phyloP scores from a whole-genome alignment of 2,113 vertebrate species.

The Esox niger region DNA sequence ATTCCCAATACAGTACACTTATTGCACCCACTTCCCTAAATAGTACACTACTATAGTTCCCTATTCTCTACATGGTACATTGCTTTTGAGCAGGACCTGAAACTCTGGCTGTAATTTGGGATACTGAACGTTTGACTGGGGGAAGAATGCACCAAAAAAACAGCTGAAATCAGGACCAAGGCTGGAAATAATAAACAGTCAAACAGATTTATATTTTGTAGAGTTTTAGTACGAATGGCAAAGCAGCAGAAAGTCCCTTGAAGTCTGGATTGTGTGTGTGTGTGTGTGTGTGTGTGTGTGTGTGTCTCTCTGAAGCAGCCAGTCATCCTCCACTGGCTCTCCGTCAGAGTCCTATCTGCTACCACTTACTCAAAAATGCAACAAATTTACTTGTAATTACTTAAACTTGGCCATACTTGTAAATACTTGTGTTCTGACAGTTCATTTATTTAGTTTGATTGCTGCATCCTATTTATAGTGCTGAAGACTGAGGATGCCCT shows the following conservation, averaged over 20 bases:
- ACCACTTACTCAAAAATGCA: conserved; percentile 78
- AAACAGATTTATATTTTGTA: conserved; percentile 29
- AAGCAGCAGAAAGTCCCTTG: conserved; percentile 38
- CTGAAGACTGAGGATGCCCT: conserved; percentile 37
- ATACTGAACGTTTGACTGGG: too few species aligned
- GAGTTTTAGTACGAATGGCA: conserved; percentile 37
- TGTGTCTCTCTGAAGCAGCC: conserved; percentile 52
- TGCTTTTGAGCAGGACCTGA: too few species aligned
- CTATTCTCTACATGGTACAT: too few species aligned
- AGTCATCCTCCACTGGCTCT: conserved; percentile 53
- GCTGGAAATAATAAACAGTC: conserved; percentile 5
- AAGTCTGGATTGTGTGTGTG: conserved; percentile 49
- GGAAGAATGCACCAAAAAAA: neutral
- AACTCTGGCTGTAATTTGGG: too few species aligned
- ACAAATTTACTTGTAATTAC: conserved; percentile 76
- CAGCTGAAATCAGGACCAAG: neutral
- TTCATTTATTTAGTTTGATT: conserved; percentile 82
- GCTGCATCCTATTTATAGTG: conserved; percentile 69
- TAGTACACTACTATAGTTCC: too few species aligned
- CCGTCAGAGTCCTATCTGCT: conserved; percentile 70
- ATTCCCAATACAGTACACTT: too few species aligned
- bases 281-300: too few species aligned
- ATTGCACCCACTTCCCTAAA: too few species aligned
- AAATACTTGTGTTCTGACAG: conserved; percentile 76
- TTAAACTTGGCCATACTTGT: conserved; percentile 71